A percentile compares a stretch with the other conserved stretches of the same genome.
Evolutionary conservation across 1,140 invertebrate species (phyloP).

Genomic region (Oscheius sp.): DNA sequence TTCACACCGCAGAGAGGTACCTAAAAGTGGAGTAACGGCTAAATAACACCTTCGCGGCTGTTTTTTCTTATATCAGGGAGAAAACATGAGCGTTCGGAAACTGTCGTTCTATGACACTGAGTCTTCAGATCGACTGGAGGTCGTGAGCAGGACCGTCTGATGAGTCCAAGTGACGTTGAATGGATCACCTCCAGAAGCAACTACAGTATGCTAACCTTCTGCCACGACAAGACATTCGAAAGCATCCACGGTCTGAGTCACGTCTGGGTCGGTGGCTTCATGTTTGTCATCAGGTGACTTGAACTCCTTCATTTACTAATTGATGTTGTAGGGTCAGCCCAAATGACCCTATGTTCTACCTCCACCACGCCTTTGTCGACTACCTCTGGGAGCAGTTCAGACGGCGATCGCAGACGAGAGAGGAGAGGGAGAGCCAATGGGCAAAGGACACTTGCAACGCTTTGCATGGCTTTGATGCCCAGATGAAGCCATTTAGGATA

Average conservation of each 20-base stretch:
- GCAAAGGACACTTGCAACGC: slow-evolving; percentile 57
- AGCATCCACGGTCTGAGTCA: slow-evolving; percentile 60
- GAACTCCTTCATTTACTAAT: slow-evolving; percentile 40
- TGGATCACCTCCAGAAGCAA: slow-evolving; percentile 54
- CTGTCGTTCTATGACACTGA: no score
- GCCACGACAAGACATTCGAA: slow-evolving; percentile 61
- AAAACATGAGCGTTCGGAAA: no score
- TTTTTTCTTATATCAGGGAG: no score
- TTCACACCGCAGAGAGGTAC: no score
- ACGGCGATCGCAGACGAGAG: slow-evolving; percentile 50
- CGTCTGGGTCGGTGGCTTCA: slow-evolving; percentile 61
- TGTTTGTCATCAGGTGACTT: slow-evolving; percentile 60
- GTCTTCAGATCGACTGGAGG: slow-evolving; percentile 55
- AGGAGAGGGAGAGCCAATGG: slow-evolving; percentile 55
- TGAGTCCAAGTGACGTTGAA: slow-evolving; percentile 52
- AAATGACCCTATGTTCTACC: slow-evolving; percentile 54
- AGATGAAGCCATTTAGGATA: slow-evolving; percentile 59
- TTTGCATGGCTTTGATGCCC: slow-evolving; percentile 49
- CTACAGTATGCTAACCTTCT: slow-evolving; percentile 56
- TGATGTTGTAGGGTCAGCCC: slow-evolving; percentile 28
- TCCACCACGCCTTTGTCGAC: slow-evolving; percentile 62
- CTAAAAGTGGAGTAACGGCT: no score
- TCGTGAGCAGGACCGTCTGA: slow-evolving; percentile 51
- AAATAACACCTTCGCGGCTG: no score
- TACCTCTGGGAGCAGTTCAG: slow-evolving; percentile 62